Evolutionary conservation across 2,888 invertebrate genomes (phyloP).

Genomic region (Boloria euphrosyne): DNA sequence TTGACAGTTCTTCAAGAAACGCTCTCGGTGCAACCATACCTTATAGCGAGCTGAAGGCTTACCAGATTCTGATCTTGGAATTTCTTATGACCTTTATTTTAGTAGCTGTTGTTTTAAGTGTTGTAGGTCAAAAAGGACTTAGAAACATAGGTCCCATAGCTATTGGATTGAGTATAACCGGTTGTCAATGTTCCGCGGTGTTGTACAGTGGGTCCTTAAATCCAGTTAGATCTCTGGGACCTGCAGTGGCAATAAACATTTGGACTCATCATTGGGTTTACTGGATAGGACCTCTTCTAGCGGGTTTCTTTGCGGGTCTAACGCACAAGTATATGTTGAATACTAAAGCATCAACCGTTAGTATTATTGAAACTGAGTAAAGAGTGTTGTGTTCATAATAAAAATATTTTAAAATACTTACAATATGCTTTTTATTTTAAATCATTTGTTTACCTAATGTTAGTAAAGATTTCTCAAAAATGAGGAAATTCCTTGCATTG

Average conservation of each 20-base stretch:
- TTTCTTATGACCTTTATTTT: constrained; percentile 39
- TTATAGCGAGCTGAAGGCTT: constrained; percentile 14
- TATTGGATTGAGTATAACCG: constrained; percentile 38
- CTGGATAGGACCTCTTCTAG: constrained; percentile 38
- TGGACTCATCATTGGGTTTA: constrained; percentile 40
- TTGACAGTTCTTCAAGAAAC: constrained; percentile 17
- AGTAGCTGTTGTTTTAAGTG: constrained; percentile 36
- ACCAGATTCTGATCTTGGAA: constrained; percentile 37
- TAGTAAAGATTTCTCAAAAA: too few species aligned
- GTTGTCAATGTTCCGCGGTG: constrained; percentile 35
- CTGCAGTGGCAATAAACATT: constrained; percentile 40
- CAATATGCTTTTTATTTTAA: too few species aligned
- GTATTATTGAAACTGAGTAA: too few species aligned
- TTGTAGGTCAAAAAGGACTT: constrained; percentile 26
- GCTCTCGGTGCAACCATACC: constrained; percentile 36
- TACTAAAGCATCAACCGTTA: not conserved
- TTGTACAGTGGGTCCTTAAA: constrained; percentile 38
- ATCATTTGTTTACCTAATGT: too few species aligned
- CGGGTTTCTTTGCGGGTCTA: constrained; percentile 36
- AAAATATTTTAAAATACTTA: too few species aligned
- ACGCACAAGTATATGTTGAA: constrained; percentile 29
- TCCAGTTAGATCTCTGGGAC: constrained; percentile 39
- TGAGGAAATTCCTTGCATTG: too few species aligned
- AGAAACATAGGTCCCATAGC: constrained; percentile 25
- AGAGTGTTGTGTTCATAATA: too few species aligned